Percentiles rank a stretch among this genome's conserved stretches.
Conservation (phyloP, 2,797 vertebrate species). For the Danio albolineatus region DNA sequence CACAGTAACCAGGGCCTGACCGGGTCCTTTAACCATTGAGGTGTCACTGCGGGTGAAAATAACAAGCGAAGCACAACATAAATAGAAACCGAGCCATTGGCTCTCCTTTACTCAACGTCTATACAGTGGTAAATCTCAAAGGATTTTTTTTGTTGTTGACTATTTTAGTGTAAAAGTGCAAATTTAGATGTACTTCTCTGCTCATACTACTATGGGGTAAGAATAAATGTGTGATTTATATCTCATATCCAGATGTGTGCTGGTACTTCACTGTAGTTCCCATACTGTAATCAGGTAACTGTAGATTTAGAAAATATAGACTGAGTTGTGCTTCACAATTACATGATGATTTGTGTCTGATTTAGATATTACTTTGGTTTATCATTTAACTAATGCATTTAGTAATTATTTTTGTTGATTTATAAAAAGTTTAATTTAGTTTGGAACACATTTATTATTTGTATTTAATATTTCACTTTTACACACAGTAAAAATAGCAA, state of each 20-base stretch:
- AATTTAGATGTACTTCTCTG: neutral
- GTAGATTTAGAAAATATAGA: neutral
- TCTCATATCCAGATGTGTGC: neutral
- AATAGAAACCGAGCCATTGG: constrained; percentile 3
- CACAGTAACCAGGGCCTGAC: neutral
- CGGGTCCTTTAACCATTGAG: neutral
- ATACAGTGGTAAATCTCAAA: neutral
- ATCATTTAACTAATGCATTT: neutral
- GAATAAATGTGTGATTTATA: neutral
- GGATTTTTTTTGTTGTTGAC: neutral
- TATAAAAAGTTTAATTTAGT: neutral
- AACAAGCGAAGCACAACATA: neutral
- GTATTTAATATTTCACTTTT: no score
- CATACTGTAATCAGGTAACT: no score
- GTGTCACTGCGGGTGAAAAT: neutral
- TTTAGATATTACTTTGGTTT: neutral
- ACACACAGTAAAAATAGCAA: no score
- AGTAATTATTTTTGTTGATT: neutral
- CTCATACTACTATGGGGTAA: neutral
- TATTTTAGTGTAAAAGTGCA: neutral
- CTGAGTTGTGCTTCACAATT: neutral
- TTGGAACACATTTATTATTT: neutral
- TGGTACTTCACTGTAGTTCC: neutral
- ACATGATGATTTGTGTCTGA: neutral
- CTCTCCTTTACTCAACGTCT: neutral